A percentile compares a stretch with the other conserved stretches of the same genome.
phyloP scores from a whole-genome alignment of 2,113 vertebrate species.

The Mobula hypostoma region DNA sequence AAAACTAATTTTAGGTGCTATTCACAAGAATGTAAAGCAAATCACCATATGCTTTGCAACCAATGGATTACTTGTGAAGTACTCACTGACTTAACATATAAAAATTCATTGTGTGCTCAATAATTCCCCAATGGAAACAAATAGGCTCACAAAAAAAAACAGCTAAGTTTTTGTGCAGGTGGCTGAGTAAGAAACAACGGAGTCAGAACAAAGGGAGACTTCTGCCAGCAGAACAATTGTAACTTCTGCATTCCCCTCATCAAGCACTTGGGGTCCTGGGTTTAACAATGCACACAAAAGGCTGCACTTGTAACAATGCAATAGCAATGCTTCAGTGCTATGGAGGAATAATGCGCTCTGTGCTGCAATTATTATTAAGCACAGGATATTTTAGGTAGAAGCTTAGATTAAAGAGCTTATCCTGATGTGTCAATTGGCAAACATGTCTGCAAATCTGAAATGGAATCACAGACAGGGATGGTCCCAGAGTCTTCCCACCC shows the following conservation, averaged over 20 bases:
- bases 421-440: neutral
- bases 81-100: neutral
- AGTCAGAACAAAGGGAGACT: neutral
- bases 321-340: no score
- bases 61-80: neutral
- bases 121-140: neutral
- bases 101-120: neutral
- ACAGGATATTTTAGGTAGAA: neutral
- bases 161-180: neutral
- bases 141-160: neutral
- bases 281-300: neutral
- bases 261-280: neutral
- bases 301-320: neutral
- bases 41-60: neutral
- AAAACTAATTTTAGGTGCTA: neutral
- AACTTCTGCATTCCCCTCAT: neutral
- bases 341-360: no score
- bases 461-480: neutral
- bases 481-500: neutral
- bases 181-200: neutral
- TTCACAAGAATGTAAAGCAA: no score
- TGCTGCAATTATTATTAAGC: neutral
- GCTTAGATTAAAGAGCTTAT: neutral
- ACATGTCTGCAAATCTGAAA: neutral
- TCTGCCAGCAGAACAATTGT: neutral